Evolutionary conservation across 92 coral and sea anemone species (phyloP), one percentile per base, ranked within the genome.

Genomic region (Muricea muricata): DNA sequence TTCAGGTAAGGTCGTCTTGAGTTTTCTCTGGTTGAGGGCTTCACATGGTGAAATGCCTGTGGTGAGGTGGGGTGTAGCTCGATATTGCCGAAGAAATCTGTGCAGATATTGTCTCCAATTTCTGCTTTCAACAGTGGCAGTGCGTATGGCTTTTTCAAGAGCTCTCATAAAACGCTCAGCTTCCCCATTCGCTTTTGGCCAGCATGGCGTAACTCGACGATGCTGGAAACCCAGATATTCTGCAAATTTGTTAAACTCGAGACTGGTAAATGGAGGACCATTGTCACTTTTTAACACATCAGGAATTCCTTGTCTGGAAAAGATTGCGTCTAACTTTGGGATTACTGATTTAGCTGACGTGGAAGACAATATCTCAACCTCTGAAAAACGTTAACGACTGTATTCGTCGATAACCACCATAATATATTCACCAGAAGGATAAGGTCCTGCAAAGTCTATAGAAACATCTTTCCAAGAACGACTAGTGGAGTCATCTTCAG

Each of bases 21-120:
- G 60, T 52, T 52, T 52, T 17, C 60, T 52, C 60, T 52, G 60
- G 26, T 52, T 52, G 60, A 52, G 60, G 60, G 60, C 60, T 52
- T 52, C 60, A 52, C 60, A 18, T 52, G 83, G 83, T 15, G 88
- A 85, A 13, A 29, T 85, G 74, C 67, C 65, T 2, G 88, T 85
- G 35, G 88, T 61, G 17, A 77, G 0, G 15, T 85, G 83, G 4
- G 88, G 77, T 57, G 88, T 85, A 8, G 88, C 88, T 0, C 88
- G 75, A 54, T 85, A 85, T 20, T 85, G 88, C 29, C 65, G 88
- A 46, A 85, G 88, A 47, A 85, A 85, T 39, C 75, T 73, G 35
- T 63, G 65, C 18, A 75, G 82, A 28, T 75, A 83, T 60, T 75
- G 18, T 61, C 73, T 85, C 88, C 88, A 85, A 52, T 85, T 61